Evolutionary conservation across 2,113 vertebrate genomes (phyloP), one percentile per base, ranked within the genome.

Genomic region (Platycercus adscitus): DNA sequence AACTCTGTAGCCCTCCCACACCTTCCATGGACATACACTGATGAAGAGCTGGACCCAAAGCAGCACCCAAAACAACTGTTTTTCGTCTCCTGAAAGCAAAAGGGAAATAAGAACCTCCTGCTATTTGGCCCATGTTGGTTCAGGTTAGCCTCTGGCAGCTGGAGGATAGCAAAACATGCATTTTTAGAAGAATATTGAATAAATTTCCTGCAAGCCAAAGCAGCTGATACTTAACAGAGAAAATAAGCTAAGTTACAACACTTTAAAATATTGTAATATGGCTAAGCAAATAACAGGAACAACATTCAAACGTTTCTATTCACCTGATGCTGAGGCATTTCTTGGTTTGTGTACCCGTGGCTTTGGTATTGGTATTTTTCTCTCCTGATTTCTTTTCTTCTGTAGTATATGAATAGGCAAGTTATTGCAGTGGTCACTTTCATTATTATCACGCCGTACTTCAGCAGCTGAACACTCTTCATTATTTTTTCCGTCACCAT

Each of bases 321-420:
- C 95, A 99, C 98, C 98, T 98, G 98, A 92, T 73, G 87, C 39
- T 49, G 93, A 94, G 39, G 33, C 11, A 33, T 84, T 92, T 96
- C 90, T 97, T 70, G 93, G 17, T 65, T 95, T 96, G 77, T 88
- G 41, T 72, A 93, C 78, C 81, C 91, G 94, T 79, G 96, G 95
- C 63, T 96, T 97, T 82, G 97, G 94, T 95, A 91, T 88, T 56
- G 96, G 95, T 63, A 93, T 96, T 28, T 94, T 79, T 94, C 92
- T 81, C 43, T 93, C 58, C 71, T 71, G 89, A 76, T 93, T 82
- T 39, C 50, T 84, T 49, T 95, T 95, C 53, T 89, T 89, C 29
- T 35, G 73, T 44, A 91, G 78, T 28, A 93, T 44, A 50, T 28
- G 4, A 49, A 39, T 1, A 65, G 55, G 8, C 28, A 78, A 35